Percentiles rank a stretch among this genome's conserved stretches.
Conservation (phyloP, 1,140 invertebrate species). For the Drosophila nannoptera region DNA sequence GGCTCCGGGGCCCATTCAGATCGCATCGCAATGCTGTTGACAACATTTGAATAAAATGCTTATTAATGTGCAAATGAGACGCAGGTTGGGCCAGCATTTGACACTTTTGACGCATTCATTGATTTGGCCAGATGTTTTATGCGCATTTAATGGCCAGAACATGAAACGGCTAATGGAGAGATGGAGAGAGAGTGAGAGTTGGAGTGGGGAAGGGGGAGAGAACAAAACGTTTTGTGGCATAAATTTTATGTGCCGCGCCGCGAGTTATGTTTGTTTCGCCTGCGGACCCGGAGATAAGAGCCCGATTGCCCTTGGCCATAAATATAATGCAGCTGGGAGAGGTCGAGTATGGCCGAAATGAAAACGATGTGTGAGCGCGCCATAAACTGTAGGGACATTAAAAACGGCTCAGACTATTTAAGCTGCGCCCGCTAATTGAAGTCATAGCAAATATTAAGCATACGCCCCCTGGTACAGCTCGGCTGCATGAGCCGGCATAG, state of each 20-base stretch:
- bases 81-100: slow-evolving; percentile 43
- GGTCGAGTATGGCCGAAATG: slow-evolving; percentile 36
- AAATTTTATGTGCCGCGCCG: slow-evolving; percentile 48
- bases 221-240: slow-evolving; percentile 43
- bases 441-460: slow-evolving; percentile 49
- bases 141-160: slow-evolving; percentile 36
- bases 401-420: slow-evolving; percentile 27
- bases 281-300: slow-evolving; percentile 49
- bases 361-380: slow-evolving; percentile 35
- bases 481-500: slow-evolving; percentile 15
- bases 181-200: not conserved
- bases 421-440: slow-evolving; percentile 37
- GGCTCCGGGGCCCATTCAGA: slow-evolving; percentile 4
- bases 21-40: slow-evolving; percentile 14
- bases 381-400: slow-evolving; percentile 49
- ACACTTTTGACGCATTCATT: slow-evolving; percentile 57
- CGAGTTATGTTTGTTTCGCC: slow-evolving; percentile 1
- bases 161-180: slow-evolving; percentile 51
- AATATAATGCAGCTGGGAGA: slow-evolving; percentile 39
- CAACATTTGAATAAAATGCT: slow-evolving; percentile 67
- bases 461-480: slow-evolving; percentile 28
- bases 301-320: slow-evolving; percentile 36
- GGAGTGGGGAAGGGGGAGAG: not conserved
- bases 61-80: slow-evolving; percentile 72
- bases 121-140: slow-evolving; percentile 58